Percentiles rank a stretch among this genome's conserved stretches.
phyloP scores from a whole-genome alignment of 2,113 vertebrate species.

The Lates calcarifer region DNA sequence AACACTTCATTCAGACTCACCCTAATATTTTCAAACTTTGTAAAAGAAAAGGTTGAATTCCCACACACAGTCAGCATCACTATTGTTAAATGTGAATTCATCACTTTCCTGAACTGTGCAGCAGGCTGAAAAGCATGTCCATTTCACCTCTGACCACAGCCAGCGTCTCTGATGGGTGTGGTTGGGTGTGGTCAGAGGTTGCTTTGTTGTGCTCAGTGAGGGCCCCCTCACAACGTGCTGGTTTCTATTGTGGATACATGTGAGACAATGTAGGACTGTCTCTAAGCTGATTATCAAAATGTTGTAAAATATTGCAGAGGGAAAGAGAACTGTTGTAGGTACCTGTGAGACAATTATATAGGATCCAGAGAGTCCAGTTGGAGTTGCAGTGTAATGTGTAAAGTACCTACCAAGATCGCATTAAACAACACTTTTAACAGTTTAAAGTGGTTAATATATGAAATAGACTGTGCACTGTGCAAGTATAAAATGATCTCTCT shows the following conservation, averaged over 20 bases:
- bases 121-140: too few species aligned
- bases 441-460: neutral
- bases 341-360: too few species aligned
- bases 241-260: too few species aligned
- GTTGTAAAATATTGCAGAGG: conserved; percentile 66
- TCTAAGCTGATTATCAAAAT: conserved; percentile 67
- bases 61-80: neutral
- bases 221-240: too few species aligned
- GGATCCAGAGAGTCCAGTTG: too few species aligned
- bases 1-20: neutral
- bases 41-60: neutral
- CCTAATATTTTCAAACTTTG: neutral
- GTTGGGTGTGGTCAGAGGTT: too few species aligned
- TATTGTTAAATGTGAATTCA: neutral
- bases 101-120: too few species aligned
- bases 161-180: too few species aligned
- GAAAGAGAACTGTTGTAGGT: conserved; percentile 20
- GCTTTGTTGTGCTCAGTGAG: too few species aligned
- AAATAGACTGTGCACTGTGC: neutral
- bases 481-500: neutral
- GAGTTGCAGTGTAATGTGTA: too few species aligned
- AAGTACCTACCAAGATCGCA: neutral
- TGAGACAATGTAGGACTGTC: neutral
- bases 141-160: too few species aligned
- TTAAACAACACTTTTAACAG: neutral